These are phyloP conservation scores for Oligia fasciuncula DNA, from an alignment of 2,888 invertebrate species.

Conservation along the genomic window DNA sequence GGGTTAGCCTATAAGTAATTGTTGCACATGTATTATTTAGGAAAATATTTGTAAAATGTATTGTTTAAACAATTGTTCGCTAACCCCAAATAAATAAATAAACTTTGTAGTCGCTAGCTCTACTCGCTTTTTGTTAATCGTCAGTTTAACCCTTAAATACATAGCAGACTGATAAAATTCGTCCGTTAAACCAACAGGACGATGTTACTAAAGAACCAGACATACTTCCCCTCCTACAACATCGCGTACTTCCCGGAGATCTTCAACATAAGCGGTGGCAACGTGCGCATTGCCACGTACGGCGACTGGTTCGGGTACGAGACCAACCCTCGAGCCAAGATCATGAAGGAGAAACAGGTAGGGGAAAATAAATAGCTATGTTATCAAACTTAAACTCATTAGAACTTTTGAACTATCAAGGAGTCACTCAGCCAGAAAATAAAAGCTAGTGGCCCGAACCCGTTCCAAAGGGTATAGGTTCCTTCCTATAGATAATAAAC, in stretches of 20 bases:
- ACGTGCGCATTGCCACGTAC: constrained; percentile 85
- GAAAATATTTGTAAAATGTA: too few species aligned
- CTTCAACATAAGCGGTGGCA: constrained; percentile 91
- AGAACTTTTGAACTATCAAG: background rate
- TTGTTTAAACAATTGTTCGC: too few species aligned
- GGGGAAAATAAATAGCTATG: background rate
- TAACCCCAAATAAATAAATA: too few species aligned
- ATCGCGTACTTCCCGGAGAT: constrained; percentile 91
- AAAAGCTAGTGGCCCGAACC: too few species aligned
- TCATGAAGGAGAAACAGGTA: constrained; percentile 91
- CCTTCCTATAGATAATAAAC: too few species aligned
- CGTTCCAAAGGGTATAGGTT: background rate
- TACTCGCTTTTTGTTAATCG: background rate
- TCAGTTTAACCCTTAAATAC: background rate
- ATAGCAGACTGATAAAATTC: background rate
- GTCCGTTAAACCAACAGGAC: constrained; percentile 71
- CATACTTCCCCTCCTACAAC: constrained; percentile 94
- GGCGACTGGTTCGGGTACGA: constrained; percentile 91
- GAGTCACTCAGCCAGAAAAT: background rate
- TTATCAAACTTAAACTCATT: background rate
- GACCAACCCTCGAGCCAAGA: constrained; percentile 91
- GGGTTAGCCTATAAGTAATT: too few species aligned
- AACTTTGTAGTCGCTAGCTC: background rate
- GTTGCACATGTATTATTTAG: too few species aligned
- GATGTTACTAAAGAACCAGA: constrained; percentile 64